Evolutionary conservation across 2,888 invertebrate species (phyloP), one percentile per base, ranked within the genome.

Genomic region (Lithodes maja): DNA sequence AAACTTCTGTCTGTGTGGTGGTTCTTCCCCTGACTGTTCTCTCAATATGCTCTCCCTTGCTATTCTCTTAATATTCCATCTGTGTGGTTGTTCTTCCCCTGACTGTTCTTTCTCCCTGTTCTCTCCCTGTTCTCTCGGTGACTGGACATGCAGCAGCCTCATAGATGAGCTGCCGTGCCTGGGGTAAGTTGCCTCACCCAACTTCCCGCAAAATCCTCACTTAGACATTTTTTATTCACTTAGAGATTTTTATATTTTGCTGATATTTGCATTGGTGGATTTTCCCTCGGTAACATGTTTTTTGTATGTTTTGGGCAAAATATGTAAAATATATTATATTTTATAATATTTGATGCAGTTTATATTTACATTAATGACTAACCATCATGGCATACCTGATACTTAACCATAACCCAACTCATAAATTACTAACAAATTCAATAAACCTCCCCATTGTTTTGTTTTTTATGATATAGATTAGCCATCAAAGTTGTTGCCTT

Each of bases 91-190:
- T 33, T 33, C 33, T 33, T 33, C 33, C 69, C 75, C 55, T 81
- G n/a, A 81, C 54, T 80, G 54, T 88, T 50, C 78, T 81, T 69
- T 87, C 71, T 87, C 88, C 83, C 83, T 83, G 83, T 87, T 87
- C 53, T 87, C 93, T 93, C 93, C 93, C 94, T 94, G 93, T 90
- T 93, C 92, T 92, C 92, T 93, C 93, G 93, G 93, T 93, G 93
- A 80, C 85, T 81, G 88, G 85, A 86, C 93, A 61, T 89, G 94
- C 94, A 97, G 97, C 96, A 97, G 97, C 96, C 96, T 97, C 95
- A 96, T 97, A 95, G 97, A 97, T 95, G 97, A 97, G 95, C 95
- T 96, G 95, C 95, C 96, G 93, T 95, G 95, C 93, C 83, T 96
- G 94, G 96, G 97, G 97, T 97, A 96, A 97, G 96, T 93, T 80